Evolutionary conservation across 2,797 vertebrate genomes (phyloP).

Genomic region (Sciurus carolinensis): DNA sequence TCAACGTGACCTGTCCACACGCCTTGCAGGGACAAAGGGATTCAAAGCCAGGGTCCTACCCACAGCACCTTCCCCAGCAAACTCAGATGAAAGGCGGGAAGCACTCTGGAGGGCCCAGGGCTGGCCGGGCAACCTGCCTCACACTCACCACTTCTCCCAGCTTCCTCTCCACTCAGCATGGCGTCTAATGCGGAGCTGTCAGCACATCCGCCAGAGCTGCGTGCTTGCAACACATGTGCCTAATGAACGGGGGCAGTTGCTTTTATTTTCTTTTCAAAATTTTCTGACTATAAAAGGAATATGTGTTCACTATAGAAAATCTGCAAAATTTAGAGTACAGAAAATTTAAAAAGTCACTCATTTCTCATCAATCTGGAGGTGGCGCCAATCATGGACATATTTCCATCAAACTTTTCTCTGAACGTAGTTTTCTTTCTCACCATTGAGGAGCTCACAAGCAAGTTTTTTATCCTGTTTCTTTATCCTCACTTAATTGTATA

Average conservation of each 20-base stretch:
- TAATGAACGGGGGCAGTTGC: too few relatives aligned
- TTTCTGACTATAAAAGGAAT: not conserved
- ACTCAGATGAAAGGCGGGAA: not conserved
- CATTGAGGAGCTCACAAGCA: not conserved
- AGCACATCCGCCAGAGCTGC: rapidly evolving
- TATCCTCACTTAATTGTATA: not conserved
- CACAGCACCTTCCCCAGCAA: not conserved
- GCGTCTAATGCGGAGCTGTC: too few relatives aligned
- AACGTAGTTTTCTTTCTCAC: not conserved
- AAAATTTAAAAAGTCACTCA: not conserved
- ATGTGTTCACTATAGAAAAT: conserved; percentile 18
- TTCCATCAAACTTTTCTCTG: not conserved
- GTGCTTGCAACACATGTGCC: not conserved
- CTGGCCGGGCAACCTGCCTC: not conserved
- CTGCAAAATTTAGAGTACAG: not conserved
- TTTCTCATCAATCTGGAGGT: not conserved
- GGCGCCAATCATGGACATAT: not conserved
- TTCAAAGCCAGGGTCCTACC: not conserved
- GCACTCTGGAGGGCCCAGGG: not conserved
- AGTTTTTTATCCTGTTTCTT: not conserved
- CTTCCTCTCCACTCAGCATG: not conserved
- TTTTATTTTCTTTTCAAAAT: not conserved
- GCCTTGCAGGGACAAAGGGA: not conserved
- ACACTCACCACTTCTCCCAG: not conserved
- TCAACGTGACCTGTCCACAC: rapidly evolving